Conservation (phyloP, 2,113 vertebrate species). For the Ellobius talpinus region DNA sequence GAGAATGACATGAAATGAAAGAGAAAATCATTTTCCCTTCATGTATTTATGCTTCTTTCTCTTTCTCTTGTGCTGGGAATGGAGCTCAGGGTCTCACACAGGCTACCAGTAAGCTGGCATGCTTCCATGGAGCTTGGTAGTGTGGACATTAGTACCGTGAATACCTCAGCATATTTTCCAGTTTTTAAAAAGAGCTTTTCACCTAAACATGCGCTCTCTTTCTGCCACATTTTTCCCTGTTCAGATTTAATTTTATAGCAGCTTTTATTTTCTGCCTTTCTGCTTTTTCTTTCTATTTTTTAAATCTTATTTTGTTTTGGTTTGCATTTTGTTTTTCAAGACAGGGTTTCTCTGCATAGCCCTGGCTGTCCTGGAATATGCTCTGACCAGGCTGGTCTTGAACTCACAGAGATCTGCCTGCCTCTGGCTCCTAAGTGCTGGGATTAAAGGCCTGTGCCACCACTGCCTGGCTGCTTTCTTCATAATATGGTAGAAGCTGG, state of each 20-base stretch:
- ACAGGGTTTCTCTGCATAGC: background rate
- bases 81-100: background rate
- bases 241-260: constrained; percentile 44
- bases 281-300: constrained; percentile 33
- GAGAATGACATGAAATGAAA: constrained; percentile 57
- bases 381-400: background rate
- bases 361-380: no score
- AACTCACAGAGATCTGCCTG: background rate
- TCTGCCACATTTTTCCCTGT: background rate
- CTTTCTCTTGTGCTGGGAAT: background rate
- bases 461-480: background rate
- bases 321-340: background rate
- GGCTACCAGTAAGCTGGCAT: background rate
- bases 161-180: background rate
- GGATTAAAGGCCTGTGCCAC: background rate
- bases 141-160: background rate
- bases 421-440: background rate
- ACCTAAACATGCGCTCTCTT: constrained; percentile 6
- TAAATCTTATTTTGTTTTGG: background rate
- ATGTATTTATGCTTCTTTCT: background rate
- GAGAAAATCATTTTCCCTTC: constrained; percentile 33
- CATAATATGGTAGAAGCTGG: constrained; percentile 14
- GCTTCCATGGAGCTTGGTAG: background rate
- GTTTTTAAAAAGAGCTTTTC: constrained; percentile 44
- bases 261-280: constrained; percentile 53